Evolutionary conservation across 2,888 invertebrate genomes (phyloP), one percentile per base, ranked within the genome.

Genomic region (Ochropacha duplaris): DNA sequence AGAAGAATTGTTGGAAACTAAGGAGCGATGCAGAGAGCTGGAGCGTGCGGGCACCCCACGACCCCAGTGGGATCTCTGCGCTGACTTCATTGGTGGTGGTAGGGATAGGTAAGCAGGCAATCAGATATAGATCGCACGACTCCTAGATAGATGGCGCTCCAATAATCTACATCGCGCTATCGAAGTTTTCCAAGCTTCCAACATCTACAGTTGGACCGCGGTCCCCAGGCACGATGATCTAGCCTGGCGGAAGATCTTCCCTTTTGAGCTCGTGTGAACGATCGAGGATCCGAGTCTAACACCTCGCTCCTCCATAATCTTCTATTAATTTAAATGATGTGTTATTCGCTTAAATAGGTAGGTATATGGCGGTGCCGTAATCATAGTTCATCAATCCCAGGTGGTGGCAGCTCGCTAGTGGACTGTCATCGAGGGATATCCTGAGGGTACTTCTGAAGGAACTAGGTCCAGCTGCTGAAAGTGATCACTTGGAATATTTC

Each of bases 61-160:
- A 0, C 93, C 93, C 49, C 87, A 84, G 24, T 93, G 93, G 93
- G 89, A 88, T 14, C 73, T 91, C 26, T 93, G 93, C 60, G 93
- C 88, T 0, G 93, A 93, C 71, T 92, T 89, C 69, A 89, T 94
- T 54, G 86, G 91, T 0, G 93, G 93, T 0, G 93, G 94, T 0
- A 74, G 87, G 9, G 89, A 90, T 52, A 82, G 93, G 87, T 88
- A 55, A 16, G 19, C 36, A 36, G n/a, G 36, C 4, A n/a, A n/a
- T n/a, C n/a, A n/a, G n/a, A n/a, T n/a, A n/a, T n/a, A n/a, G n/a
- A n/a, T n/a, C n/a, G n/a, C n/a, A n/a, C n/a, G n/a, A n/a, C n/a
- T n/a, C n/a, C n/a, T n/a, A n/a, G n/a, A n/a, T n/a, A n/a, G n/a
- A n/a, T n/a, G n/a, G n/a, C n/a, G n/a, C n/a, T n/a, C n/a, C n/a